These are phyloP conservation scores for Brienomyrus brachyistius DNA, from an alignment of 2,113 vertebrate species.

Conservation along the genomic window DNA sequence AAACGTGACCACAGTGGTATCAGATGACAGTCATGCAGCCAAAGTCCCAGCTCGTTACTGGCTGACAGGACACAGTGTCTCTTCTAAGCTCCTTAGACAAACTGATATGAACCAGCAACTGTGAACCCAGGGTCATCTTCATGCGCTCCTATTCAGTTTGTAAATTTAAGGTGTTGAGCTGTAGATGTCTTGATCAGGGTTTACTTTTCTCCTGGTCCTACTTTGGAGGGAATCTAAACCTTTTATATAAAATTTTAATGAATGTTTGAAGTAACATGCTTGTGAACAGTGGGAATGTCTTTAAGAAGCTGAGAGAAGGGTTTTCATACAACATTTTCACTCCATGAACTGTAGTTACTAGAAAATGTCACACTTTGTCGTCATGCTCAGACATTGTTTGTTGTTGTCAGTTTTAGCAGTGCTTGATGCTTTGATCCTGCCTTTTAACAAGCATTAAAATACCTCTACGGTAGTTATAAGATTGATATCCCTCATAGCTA, in stretches of 20 bases:
- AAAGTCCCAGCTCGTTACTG: conserved; percentile 27
- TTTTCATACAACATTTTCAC: neutral
- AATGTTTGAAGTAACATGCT: neutral
- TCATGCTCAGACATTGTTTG: neutral
- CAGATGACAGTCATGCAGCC: conserved; percentile 37
- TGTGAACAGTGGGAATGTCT: neutral
- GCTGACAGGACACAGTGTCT: neutral
- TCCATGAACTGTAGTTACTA: neutral
- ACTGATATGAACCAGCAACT: neutral
- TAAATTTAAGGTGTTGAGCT: neutral
- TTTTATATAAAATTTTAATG: neutral
- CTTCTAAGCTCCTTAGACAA: neutral
- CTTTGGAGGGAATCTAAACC: neutral
- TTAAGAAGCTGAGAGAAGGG: neutral
- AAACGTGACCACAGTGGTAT: conserved; percentile 41
- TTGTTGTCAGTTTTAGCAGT: neutral
- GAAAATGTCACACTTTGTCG: neutral
- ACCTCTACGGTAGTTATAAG: neutral
- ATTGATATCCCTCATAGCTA: neutral
- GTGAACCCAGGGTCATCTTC: neutral
- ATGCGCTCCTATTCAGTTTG: neutral
- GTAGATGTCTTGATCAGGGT: neutral
- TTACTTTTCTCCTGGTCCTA: neutral
- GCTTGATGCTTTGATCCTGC: neutral
- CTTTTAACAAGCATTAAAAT: neutral